Percentiles rank a stretch among this genome's conserved stretches.
These are phyloP conservation scores for Plusia festucae DNA, from an alignment of 2,888 invertebrate species.

Conservation along the genomic window DNA sequence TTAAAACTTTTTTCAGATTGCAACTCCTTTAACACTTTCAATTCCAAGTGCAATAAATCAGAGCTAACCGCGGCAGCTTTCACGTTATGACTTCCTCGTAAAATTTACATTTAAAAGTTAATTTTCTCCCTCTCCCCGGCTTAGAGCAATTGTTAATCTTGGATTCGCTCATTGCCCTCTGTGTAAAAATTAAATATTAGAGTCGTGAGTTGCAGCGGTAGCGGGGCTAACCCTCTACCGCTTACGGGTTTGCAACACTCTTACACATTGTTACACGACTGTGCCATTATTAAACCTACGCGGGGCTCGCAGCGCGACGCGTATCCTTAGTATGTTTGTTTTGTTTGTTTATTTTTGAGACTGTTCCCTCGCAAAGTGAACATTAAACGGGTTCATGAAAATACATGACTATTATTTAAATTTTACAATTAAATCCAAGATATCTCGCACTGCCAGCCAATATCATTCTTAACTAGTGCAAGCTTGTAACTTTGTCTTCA, in stretches of 20 bases:
- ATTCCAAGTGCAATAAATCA: slow-evolving; percentile 88
- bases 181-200: slow-evolving; percentile 77
- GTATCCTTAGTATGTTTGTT: slow-evolving; percentile 50
- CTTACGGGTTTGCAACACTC: slow-evolving; percentile 35
- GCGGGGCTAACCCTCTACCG: slow-evolving; percentile 8
- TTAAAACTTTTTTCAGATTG: slow-evolving; percentile 89
- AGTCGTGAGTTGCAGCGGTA: slow-evolving; percentile 60
- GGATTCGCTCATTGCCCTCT: slow-evolving; percentile 74
- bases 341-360: slow-evolving; percentile 58
- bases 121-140: slow-evolving; percentile 84
- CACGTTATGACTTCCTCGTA: slow-evolving; percentile 88
- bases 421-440: slow-evolving; percentile 54
- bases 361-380: slow-evolving; percentile 50
- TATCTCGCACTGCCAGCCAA: slow-evolving; percentile 34
- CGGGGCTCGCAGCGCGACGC: slow-evolving; percentile 17
- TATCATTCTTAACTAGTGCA: slow-evolving; percentile 33
- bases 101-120: slow-evolving; percentile 89
- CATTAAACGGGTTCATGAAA: slow-evolving; percentile 53
- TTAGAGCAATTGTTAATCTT: slow-evolving; percentile 87
- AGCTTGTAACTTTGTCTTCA: slow-evolving; percentile 29
- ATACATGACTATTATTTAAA: slow-evolving; percentile 44
- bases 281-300: background rate
- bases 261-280: slow-evolving; percentile 48
- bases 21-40: slow-evolving; percentile 89
- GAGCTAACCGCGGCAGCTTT: slow-evolving; percentile 87